phyloP scores from a whole-genome alignment of 2,797 vertebrate species.

The Pseudochaenichthys georgianus region DNA sequence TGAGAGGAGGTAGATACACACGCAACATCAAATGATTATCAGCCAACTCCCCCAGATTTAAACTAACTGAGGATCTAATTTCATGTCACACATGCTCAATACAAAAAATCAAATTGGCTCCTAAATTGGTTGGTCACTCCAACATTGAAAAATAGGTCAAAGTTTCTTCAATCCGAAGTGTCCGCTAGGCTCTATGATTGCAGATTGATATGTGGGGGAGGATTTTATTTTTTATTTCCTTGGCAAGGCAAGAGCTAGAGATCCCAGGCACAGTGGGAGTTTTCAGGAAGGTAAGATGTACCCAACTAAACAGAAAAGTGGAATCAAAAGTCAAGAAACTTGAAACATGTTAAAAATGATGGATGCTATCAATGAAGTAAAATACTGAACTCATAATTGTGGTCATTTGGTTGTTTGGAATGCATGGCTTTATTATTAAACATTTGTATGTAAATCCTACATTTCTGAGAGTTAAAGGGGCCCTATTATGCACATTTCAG shows the following conservation, averaged over 20 bases:
- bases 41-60: conserved; percentile 57
- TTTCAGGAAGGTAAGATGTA: conserved; percentile 62
- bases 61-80: conserved; percentile 71
- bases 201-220: conserved; percentile 74
- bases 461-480: conserved; percentile 17
- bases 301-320: conserved; percentile 63
- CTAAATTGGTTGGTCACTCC: conserved; percentile 76
- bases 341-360: conserved; percentile 34
- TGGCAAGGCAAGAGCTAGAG: conserved; percentile 50
- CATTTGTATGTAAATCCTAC: conserved; percentile 1
- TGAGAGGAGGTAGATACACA: conserved; percentile 40
- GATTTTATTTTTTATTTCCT: conserved; percentile 19
- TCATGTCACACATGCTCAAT: conserved; percentile 67
- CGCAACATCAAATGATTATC: conserved; percentile 67
- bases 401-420: conserved; percentile 1
- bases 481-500: too few species aligned
- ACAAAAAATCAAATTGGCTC: conserved; percentile 68
- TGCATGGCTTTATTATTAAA: neutral
- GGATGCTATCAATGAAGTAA: conserved; percentile 26
- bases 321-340: conserved; percentile 65
- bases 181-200: conserved; percentile 68
- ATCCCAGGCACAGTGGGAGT: conserved; percentile 58
- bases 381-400: conserved; percentile 13
- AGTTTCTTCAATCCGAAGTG: conserved; percentile 72
- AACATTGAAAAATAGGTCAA: conserved; percentile 78